Percentiles rank a stretch among this genome's conserved stretches.
These are phyloP conservation scores for Drosophila virilis DNA, from an alignment of 1,140 invertebrate genomes.

Conservation along the genomic window DNA sequence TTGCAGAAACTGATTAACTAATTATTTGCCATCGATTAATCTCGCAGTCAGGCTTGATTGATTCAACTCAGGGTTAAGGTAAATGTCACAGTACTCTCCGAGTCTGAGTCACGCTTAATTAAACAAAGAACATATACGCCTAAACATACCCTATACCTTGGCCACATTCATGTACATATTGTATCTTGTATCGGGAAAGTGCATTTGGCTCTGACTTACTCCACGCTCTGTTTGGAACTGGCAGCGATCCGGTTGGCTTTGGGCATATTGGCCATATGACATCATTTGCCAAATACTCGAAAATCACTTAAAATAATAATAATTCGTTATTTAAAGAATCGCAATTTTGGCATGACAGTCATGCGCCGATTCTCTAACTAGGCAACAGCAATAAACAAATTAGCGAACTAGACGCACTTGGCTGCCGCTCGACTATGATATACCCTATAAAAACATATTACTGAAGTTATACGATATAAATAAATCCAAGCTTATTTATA, in stretches of 20 bases:
- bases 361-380: constrained; percentile 54
- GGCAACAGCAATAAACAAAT: constrained; percentile 36
- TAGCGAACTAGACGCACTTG: not conserved
- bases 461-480: not conserved
- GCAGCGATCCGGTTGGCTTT: constrained; percentile 8
- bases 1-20: constrained; percentile 27
- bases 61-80: constrained; percentile 77
- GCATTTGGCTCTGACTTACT: constrained; percentile 15
- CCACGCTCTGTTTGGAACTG: not conserved
- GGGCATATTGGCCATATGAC: constrained; percentile 47
- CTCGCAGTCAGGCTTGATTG: constrained; percentile 72
- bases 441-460: constrained; percentile 5
- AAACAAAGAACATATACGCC: constrained; percentile 17
- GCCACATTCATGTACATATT: not conserved
- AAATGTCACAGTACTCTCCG: constrained; percentile 61
- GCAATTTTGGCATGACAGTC: constrained; percentile 61
- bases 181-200: not conserved
- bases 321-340: constrained; percentile 51
- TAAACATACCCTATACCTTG: constrained; percentile 16
- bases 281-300: constrained; percentile 56
- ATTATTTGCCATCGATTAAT: constrained; percentile 17
- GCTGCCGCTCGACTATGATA: not conserved
- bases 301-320: constrained; percentile 52
- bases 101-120: constrained; percentile 62
- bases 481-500: no score